Evolutionary conservation across 1,140 invertebrate genomes (phyloP), one percentile per base, ranked within the genome.

Genomic region (Drosophila tsacasi): DNA sequence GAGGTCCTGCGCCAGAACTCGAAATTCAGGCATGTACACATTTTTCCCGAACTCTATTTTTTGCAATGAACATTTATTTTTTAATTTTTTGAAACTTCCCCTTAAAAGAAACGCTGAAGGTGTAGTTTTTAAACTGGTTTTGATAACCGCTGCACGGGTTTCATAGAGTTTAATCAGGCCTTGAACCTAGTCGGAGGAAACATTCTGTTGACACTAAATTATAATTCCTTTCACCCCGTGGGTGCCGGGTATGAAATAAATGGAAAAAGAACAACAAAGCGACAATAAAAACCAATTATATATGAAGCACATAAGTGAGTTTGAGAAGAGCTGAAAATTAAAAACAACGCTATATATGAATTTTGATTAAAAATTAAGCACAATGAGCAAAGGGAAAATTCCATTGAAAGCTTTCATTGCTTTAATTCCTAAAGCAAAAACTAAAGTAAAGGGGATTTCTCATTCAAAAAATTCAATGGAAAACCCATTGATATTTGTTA

Each of bases 231-330:
- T 17, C 19, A 54, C 13, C 7, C n/a, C 9, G 13, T 21, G 12
- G n/a, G 1, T 21, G 13, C 13, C 30, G 7, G 52, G 13, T 37
- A 55, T 55, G 4, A 55, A 55, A 55, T 8, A 23, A 55, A 55
- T 8, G 13, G 3, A 3, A 59, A 60, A 32, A 52, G 1, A n/a
- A 5, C 27, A 49, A 30, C 37, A n/a, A 19, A 19, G 27, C 15
- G 21, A 40, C 15, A 44, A 37, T 10, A 13, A 73, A 60, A 72
- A 47, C 40, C 64, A 61, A 61, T 72, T 73, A 73, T 59, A 71
- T 47, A n/a, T 52, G 27, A 44, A 62, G 40, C 58, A 37, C 19
- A 17, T n/a, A 62, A 44, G 37, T 50, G 27, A 12, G 21, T 23
- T 8, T 15, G 8, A 15, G 35, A 30, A 50, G 8, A 10, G n/a